phyloP scores from a whole-genome alignment of 2,888 invertebrate genomes.

The Ceramica pisi region DNA sequence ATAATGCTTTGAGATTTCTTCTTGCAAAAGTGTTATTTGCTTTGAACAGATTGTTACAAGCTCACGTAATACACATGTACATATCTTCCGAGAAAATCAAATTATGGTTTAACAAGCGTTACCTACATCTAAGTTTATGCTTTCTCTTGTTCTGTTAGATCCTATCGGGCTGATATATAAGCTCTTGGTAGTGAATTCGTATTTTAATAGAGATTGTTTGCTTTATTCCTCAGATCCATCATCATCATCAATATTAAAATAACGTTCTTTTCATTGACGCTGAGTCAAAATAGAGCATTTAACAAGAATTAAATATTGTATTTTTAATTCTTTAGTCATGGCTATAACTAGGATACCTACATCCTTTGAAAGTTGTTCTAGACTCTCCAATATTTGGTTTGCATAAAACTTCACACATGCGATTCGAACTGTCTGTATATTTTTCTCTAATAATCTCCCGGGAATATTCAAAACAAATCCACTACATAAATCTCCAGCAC shows the following conservation, averaged over 20 bases:
- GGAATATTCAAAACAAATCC: conserved; percentile 55
- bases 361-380: background rate
- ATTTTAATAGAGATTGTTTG: too few relatives aligned
- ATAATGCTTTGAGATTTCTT: background rate
- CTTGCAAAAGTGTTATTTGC: background rate
- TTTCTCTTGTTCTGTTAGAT: conserved; percentile 8
- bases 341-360: background rate
- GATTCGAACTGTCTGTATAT: conserved; percentile 16
- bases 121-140: conserved; percentile 4
- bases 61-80: background rate
- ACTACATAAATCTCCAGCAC: conserved; percentile 46
- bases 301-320: background rate
- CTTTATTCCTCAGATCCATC: background rate
- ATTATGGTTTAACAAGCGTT: conserved; percentile 7
- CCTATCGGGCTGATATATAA: conserved; percentile 9
- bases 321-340: background rate
- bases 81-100: conserved; percentile 10
- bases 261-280: background rate
- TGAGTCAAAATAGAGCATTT: background rate
- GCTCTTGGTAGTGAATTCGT: conserved; percentile 20
- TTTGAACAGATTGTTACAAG: background rate
- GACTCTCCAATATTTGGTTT: conserved; percentile 10
- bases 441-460: conserved; percentile 24
- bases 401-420: conserved; percentile 16
- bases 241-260: background rate